Percentiles rank a stretch among this genome's conserved stretches.
These are phyloP conservation scores for Vulpes vulpes DNA, from an alignment of 2,113 vertebrate species.

Conservation along the genomic window DNA sequence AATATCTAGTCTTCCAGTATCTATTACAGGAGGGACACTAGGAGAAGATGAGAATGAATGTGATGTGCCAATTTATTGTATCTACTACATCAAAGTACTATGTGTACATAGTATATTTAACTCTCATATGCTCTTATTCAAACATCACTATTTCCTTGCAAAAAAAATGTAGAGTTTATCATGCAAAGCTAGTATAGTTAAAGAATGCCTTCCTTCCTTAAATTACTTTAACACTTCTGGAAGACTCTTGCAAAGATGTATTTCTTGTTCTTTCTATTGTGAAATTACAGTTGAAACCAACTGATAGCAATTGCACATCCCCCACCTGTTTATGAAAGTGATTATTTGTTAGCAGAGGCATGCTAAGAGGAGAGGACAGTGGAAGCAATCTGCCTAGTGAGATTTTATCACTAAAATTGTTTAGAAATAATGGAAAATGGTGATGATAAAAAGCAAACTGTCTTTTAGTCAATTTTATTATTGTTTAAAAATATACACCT, in stretches of 20 bases:
- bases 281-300: conserved; percentile 43
- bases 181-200: conserved; percentile 64
- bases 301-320: neutral
- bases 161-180: conserved; percentile 45
- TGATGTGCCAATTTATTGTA: neutral
- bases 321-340: conserved; percentile 41
- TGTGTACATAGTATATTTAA: conserved; percentile 17
- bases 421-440: conserved; percentile 11
- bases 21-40: neutral
- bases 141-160: conserved; percentile 53
- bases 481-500: conserved; percentile 22
- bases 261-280: conserved; percentile 59
- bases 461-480: conserved; percentile 45
- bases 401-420: conserved; percentile 30
- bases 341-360: conserved; percentile 37
- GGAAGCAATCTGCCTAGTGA: neutral
- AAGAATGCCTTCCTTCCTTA: neutral
- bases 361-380: neutral
- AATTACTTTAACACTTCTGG: conserved; percentile 74
- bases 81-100: neutral
- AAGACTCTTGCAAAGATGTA: conserved; percentile 48
- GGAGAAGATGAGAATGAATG: neutral
- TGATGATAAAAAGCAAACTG: conserved; percentile 27
- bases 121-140: conserved; percentile 41
- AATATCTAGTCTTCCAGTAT: conserved; percentile 13